These are phyloP conservation scores for Phoenicopterus ruber DNA, from an alignment of 2,113 vertebrate genomes.

Conservation along the genomic window DNA sequence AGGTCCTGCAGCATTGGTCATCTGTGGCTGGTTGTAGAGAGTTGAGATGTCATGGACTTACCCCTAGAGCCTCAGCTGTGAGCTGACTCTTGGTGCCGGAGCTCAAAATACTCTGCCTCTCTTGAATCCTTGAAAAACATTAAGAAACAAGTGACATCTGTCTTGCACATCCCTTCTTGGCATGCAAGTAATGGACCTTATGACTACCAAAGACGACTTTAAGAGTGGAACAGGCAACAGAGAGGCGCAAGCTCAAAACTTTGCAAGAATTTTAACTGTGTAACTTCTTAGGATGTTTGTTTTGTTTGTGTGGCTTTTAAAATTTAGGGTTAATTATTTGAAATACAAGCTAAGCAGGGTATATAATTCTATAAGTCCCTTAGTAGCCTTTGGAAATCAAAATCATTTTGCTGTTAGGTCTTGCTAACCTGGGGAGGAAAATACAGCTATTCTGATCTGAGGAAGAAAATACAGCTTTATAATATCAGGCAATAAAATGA, in stretches of 20 bases:
- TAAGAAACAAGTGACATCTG: not conserved
- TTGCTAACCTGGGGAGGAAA: not conserved
- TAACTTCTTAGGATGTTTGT: not conserved
- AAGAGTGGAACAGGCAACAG: not conserved
- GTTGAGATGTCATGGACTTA: not conserved
- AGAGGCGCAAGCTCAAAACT: not conserved
- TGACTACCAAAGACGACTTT: not conserved
- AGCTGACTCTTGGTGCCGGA: not conserved
- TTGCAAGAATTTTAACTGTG: not conserved
- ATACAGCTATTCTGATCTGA: not conserved
- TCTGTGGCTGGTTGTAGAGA: not conserved
- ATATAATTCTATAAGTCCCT: not conserved
- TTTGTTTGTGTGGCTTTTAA: not conserved
- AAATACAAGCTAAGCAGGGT: not conserved
- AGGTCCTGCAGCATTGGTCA: not conserved
- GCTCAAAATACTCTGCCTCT: not conserved
- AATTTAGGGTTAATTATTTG: not conserved
- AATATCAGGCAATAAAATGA: not conserved
- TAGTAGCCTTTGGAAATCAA: not conserved
- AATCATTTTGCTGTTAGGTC: not conserved
- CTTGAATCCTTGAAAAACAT: not conserved
- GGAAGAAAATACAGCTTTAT: not conserved
- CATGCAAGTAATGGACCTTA: not conserved
- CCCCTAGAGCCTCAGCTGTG: not conserved
- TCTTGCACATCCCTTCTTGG: not conserved